A percentile compares a stretch with the other conserved stretches of the same genome.
Evolutionary conservation across 2,888 invertebrate genomes (phyloP).

Genomic region (Callyntrura guangdongensis): DNA sequence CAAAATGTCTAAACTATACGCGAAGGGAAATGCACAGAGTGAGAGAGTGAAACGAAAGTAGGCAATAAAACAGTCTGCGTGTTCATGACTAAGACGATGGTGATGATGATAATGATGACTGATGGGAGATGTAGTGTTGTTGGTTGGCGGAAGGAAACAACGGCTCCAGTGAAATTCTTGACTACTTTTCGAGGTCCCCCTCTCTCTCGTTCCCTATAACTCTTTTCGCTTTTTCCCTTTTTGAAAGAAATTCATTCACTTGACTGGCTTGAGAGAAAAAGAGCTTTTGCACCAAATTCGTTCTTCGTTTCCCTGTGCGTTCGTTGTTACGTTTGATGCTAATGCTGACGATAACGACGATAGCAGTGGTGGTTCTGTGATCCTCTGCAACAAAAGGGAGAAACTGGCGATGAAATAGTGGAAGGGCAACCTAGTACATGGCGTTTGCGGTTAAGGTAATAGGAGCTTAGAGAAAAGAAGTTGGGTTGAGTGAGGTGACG

Average conservation of each 20-base stretch:
- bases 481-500: background rate
- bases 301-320: background rate
- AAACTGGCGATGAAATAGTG: background rate
- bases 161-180: constrained; percentile 25
- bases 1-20: background rate
- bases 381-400: background rate
- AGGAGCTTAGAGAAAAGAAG: constrained; percentile 1
- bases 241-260: constrained; percentile 35
- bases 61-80: constrained; percentile 45
- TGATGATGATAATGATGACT: constrained; percentile 47
- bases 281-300: constrained; percentile 12
- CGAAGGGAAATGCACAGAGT: background rate
- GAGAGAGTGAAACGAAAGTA: background rate
- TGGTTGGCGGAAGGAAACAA: constrained; percentile 53
- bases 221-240: background rate
- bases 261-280: constrained; percentile 47
- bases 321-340: background rate
- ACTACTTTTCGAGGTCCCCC: background rate
- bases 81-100: background rate
- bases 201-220: background rate
- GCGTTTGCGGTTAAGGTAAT: background rate
- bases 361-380: background rate
- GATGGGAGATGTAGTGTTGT: constrained; percentile 51
- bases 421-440: background rate
- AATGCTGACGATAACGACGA: background rate